Conservation (phyloP, 2,113 vertebrate genomes). For the Bos taurus region ARS-UCD2.0 NC_037337.1:69868001-69868500, state of each 20-base stretch:
- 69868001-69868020: neutral
- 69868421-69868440: constrained; percentile 15
- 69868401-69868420: constrained; percentile 23
- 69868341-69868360: constrained; percentile 48
- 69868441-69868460: constrained; percentile 15
- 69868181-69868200: neutral
- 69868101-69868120: neutral
- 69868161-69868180: neutral
- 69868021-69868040: neutral
- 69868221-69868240: neutral
- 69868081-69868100: neutral
- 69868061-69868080: neutral
- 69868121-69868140: neutral
- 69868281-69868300: neutral
- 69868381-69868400: constrained; percentile 21
- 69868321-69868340: constrained; percentile 12
- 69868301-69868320: neutral
- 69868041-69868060: neutral
- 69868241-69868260: neutral
- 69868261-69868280: neutral
- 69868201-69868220: neutral
- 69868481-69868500: neutral
- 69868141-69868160: neutral
- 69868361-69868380: constrained; percentile 39
- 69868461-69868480: constrained; percentile 16